phyloP scores from a whole-genome alignment of 1,140 invertebrate genomes.

The Maconellicoccus hirsutus region DNA sequence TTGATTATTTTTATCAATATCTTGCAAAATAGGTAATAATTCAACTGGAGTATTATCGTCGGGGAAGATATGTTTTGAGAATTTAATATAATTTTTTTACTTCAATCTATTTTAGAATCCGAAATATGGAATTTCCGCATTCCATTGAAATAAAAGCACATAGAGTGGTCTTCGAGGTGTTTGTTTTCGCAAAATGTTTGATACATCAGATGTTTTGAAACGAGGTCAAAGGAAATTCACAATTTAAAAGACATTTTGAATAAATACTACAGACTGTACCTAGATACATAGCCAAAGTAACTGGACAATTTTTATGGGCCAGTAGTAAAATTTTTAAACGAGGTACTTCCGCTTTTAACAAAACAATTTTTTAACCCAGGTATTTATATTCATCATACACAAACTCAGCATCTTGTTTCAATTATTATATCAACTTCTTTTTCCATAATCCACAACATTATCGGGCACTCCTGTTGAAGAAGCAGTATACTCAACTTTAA shows the following conservation, averaged over 20 bases:
- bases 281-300: constrained; percentile 43
- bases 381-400: constrained; percentile 38
- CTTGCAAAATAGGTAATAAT: too few relatives aligned
- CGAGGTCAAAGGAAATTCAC: too few relatives aligned
- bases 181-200: too few relatives aligned
- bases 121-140: too few relatives aligned
- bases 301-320: constrained; percentile 52
- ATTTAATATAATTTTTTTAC: too few relatives aligned
- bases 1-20: too few relatives aligned
- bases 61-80: too few relatives aligned
- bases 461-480: constrained; percentile 48
- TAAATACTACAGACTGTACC: constrained; percentile 32
- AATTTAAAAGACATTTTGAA: neutral
- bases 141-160: too few relatives aligned
- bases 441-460: constrained; percentile 58
- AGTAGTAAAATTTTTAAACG: constrained; percentile 48
- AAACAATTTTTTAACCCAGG: constrained; percentile 45
- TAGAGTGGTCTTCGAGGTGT: too few relatives aligned
- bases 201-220: too few relatives aligned
- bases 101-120: too few relatives aligned
- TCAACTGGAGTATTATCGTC: too few relatives aligned
- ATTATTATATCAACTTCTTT: constrained; percentile 51
- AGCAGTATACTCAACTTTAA: constrained; percentile 19
- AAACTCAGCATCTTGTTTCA: constrained; percentile 42
- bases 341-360: constrained; percentile 46